Evolutionary conservation across 2,113 vertebrate species (phyloP).

Genomic region (Carassius carassius): DNA sequence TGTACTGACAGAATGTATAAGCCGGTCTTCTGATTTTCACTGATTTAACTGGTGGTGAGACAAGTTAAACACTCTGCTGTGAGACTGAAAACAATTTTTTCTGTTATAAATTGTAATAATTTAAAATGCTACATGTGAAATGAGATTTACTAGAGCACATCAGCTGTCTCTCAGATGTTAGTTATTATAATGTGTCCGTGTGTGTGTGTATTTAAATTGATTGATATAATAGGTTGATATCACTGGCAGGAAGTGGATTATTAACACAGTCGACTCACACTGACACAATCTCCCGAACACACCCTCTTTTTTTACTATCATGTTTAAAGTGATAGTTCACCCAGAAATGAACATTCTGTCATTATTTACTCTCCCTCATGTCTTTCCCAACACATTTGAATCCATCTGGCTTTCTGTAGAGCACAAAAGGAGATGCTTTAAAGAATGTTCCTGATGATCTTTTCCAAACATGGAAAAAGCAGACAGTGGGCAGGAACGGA

Average conservation of each 20-base stretch:
- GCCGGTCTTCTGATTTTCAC: not conserved
- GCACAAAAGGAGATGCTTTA: not conserved
- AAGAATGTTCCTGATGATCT: not conserved
- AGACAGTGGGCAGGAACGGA: no score
- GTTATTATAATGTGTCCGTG: not conserved
- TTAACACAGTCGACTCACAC: not conserved
- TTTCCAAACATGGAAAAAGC: not conserved
- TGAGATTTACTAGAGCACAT: not conserved
- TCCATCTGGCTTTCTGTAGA: not conserved
- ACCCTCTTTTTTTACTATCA: not conserved
- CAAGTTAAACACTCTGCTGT: no score
- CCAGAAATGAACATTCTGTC: not conserved
- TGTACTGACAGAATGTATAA: not conserved
- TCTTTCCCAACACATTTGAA: not conserved
- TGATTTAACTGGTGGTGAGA: not conserved
- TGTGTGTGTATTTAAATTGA: conserved; percentile 3
- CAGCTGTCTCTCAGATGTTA: not conserved
- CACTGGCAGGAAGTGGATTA: conserved; percentile 43
- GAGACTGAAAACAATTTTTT: no score
- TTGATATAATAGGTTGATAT: not conserved
- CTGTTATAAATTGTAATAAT: not conserved
- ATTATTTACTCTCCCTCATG: not conserved
- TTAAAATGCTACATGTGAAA: not conserved
- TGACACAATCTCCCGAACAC: not conserved
- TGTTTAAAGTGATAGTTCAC: not conserved